Evolutionary conservation across 2,113 vertebrate species (phyloP).

Genomic region (Hystrix cristata): DNA sequence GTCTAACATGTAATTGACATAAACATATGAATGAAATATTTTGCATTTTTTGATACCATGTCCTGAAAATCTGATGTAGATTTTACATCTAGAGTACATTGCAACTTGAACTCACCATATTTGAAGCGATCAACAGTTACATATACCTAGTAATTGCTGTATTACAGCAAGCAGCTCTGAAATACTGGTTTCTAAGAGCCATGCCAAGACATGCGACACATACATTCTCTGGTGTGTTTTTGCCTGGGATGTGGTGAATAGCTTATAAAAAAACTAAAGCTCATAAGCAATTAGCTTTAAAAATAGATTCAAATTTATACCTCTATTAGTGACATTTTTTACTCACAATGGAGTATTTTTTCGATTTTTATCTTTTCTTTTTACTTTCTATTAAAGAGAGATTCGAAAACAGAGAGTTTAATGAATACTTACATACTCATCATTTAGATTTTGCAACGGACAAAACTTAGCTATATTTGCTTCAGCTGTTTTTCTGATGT

Average conservation of each 20-base stretch:
- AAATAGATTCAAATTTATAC: slow-evolving; percentile 25
- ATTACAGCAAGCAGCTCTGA: neutral
- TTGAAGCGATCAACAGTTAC: neutral
- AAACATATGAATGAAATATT: neutral
- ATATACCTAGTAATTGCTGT: neutral
- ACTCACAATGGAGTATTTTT: slow-evolving; percentile 4
- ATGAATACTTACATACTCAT: neutral
- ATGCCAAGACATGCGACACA: neutral
- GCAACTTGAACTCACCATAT: neutral
- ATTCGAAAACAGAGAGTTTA: neutral
- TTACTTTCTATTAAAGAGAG: slow-evolving; percentile 17
- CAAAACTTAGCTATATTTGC: neutral
- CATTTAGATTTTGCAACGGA: neutral
- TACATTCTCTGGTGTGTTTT: neutral
- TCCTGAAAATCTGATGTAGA: neutral
- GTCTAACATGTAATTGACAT: neutral
- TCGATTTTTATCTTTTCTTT: slow-evolving; percentile 48
- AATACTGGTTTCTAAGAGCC: slow-evolving; percentile 40
- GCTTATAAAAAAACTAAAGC: slow-evolving; percentile 29
- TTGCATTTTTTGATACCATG: neutral
- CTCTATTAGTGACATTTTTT: neutral
- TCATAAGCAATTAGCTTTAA: slow-evolving; percentile 23
- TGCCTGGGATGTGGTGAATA: neutral
- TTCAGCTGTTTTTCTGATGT: slow-evolving; percentile 30
- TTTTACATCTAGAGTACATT: neutral